A percentile compares a stretch with the other conserved stretches of the same genome.
These are phyloP conservation scores for Myiagra hebetior DNA, from an alignment of 2,113 vertebrate species.

Conservation along the genomic window DNA sequence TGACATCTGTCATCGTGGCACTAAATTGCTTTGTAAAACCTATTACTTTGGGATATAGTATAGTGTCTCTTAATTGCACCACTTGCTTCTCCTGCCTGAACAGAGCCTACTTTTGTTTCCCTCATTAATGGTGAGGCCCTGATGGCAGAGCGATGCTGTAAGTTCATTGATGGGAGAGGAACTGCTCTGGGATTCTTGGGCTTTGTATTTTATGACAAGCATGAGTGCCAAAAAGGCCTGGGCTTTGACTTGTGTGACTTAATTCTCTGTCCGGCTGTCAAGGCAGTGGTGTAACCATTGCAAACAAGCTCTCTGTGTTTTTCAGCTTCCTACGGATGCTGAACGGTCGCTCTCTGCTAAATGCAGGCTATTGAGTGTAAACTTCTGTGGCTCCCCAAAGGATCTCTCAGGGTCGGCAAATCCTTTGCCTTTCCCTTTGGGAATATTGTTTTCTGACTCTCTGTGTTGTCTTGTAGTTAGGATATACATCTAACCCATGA, in stretches of 20 bases:
- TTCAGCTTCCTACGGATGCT: slow-evolving; percentile 14
- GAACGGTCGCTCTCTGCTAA: background rate
- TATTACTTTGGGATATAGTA: background rate
- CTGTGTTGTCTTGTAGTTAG: background rate
- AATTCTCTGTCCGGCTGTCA: slow-evolving; percentile 13
- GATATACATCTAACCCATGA: background rate
- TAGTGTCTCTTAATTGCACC: slow-evolving; percentile 1
- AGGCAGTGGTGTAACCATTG: background rate
- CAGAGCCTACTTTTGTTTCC: background rate
- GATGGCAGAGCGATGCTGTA: background rate
- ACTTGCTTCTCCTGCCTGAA: background rate
- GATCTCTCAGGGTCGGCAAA: slow-evolving; percentile 22
- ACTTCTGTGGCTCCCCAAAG: background rate
- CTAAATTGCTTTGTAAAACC: slow-evolving; percentile 23
- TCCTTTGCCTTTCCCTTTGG: background rate
- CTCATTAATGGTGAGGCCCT: background rate
- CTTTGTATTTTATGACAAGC: background rate
- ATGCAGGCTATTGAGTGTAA: slow-evolving; percentile 48
- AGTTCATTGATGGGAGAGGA: background rate
- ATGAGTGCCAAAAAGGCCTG: slow-evolving; percentile 18
- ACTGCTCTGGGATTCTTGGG: background rate
- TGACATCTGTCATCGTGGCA: slow-evolving; percentile 18
- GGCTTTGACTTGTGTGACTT: slow-evolving; percentile 29
- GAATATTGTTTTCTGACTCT: slow-evolving; percentile 37
- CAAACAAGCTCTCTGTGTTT: slow-evolving; percentile 19